Base-by-base conservation (phyloP, 1,140 invertebrate genomes). In the Ostrea denselamellosa region DNA sequence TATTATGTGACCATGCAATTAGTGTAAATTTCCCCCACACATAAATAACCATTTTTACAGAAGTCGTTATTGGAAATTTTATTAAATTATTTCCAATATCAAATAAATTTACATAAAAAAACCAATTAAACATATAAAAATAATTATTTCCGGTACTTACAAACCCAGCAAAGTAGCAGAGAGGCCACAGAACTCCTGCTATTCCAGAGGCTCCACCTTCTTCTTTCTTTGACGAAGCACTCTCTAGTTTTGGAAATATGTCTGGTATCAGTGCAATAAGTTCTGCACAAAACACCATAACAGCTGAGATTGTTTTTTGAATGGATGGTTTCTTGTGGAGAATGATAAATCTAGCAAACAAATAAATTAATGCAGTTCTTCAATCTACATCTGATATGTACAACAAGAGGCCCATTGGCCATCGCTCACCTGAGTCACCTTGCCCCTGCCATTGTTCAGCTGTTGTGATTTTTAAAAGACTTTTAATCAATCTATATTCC, bases 141-240 rank as follows among this genome's bases (percentile, higher is more conserved):
- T 81, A 34, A 28, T 28, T 34, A 14, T 81, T 81, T 8, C n/a
- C 17, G 19, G 17, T 28, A 90, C 90, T 90, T 90, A 91, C 90
- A 90, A 88, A 91, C 25, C 89, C 88, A 71, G 90, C 56, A 34
- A 90, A 87, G 58, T 89, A 91, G 83, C 90, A 91, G 9, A 91
- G 44, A 19, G 91, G 90, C 91, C 91, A 91, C 8, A 91, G 83
- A 62, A 91, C 44, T 51, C 91, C 91, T 25, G 87, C 88, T 14
- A 89, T 2, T 14, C 89, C 89, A n/a, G 54, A 28, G 0, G 89
- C 87, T 12, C 91, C 91, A 53, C 91, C 90, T 77, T 91, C 86
- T n/a, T 90, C 89, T 19, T 65, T 86, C 8, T 81, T 83, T 28
- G 89, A 83, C 25, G 83, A 19, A 54, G 85, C 51, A 77, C 83